Evolutionary conservation across 2,888 invertebrate species (phyloP).

Genomic region (Gymnosoma rotundatum): DNA sequence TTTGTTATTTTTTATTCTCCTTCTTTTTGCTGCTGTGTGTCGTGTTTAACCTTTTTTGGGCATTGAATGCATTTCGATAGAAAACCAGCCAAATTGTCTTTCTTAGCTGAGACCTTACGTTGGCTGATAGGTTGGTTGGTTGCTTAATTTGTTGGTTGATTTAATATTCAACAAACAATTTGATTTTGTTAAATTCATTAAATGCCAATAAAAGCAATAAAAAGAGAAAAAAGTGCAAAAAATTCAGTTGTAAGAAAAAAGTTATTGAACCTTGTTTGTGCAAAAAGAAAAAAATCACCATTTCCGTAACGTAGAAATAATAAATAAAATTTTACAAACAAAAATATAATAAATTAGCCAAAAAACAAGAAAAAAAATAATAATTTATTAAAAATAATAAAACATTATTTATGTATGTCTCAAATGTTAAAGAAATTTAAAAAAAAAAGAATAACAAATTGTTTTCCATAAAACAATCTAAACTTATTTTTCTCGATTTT

Average conservation of each 20-base stretch:
- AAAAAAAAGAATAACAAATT: slow-evolving; percentile 33
- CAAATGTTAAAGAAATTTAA: too few species aligned
- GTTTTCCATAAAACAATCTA: slow-evolving; percentile 33
- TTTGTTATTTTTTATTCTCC: slow-evolving; percentile 7
- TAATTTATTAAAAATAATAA: slow-evolving; percentile 48
- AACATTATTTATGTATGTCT: slow-evolving; percentile 53
- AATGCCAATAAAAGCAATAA: slow-evolving; percentile 64
- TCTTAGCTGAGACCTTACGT: slow-evolving; percentile 15
- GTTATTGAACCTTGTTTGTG: slow-evolving; percentile 32
- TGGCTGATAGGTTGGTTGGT: not conserved
- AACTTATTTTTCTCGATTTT: slow-evolving; percentile 22
- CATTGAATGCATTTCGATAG: slow-evolving; percentile 62
- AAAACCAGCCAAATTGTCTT: slow-evolving; percentile 46
- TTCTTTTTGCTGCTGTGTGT: slow-evolving; percentile 42
- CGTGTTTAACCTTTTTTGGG: slow-evolving; percentile 70
- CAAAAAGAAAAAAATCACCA: slow-evolving; percentile 11
- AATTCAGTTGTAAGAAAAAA: not conserved
- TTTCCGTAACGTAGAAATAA: slow-evolving; percentile 3
- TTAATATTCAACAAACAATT: slow-evolving; percentile 63
- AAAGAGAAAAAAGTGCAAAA: slow-evolving; percentile 5
- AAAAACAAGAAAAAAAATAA: slow-evolving; percentile 1
- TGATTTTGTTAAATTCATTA: slow-evolving; percentile 69
- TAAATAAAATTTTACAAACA: not conserved
- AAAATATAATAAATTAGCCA: not conserved
- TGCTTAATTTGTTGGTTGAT: slow-evolving; percentile 32